A percentile compares a stretch with the other conserved stretches of the same genome.
phyloP scores from a whole-genome alignment of 2,797 vertebrate species.

The Pygocentrus nattereri region DNA sequence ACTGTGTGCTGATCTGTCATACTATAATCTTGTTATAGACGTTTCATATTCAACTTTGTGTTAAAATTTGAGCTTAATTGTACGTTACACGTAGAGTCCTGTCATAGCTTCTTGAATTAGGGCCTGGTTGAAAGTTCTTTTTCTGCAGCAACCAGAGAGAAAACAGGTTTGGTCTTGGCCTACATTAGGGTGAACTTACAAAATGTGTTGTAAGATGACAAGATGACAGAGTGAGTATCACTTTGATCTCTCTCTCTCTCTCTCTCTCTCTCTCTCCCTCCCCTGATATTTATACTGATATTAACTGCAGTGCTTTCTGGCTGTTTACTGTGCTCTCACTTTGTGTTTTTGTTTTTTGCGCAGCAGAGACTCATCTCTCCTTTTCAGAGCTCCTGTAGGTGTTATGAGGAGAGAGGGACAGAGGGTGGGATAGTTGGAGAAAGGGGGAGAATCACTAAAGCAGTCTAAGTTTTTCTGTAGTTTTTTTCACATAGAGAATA shows the following conservation, averaged over 20 bases:
- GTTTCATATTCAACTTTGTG: slow-evolving; percentile 44
- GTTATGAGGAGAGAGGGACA: slow-evolving; percentile 39
- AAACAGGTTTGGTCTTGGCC: slow-evolving; percentile 23
- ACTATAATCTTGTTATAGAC: slow-evolving; percentile 46
- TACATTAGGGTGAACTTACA: not conserved
- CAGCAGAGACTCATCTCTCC: slow-evolving; percentile 50
- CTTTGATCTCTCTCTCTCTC: slow-evolving; percentile 25
- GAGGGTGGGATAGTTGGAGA: slow-evolving; percentile 38
- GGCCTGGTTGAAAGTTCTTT: slow-evolving; percentile 41
- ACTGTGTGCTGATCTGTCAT: slow-evolving; percentile 49
- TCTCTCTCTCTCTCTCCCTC: not conserved
- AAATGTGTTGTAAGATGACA: not conserved
- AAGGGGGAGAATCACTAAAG: slow-evolving; percentile 36
- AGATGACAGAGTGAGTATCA: slow-evolving; percentile 22
- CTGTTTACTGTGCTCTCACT: slow-evolving; percentile 16
- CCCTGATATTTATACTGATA: slow-evolving; percentile 8
- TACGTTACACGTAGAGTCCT: slow-evolving; percentile 42
- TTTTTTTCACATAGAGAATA: not conserved
- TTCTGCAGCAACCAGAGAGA: slow-evolving; percentile 49
- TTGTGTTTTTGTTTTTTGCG: slow-evolving; percentile 34
- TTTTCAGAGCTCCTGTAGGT: slow-evolving; percentile 48
- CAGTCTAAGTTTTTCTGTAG: slow-evolving; percentile 8
- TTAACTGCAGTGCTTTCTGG: slow-evolving; percentile 7
- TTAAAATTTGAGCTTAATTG: slow-evolving; percentile 45
- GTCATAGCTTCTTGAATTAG: slow-evolving; percentile 38